Evolutionary conservation across 2,888 invertebrate genomes (phyloP).

Genomic region (Thymelicus lineola): DNA sequence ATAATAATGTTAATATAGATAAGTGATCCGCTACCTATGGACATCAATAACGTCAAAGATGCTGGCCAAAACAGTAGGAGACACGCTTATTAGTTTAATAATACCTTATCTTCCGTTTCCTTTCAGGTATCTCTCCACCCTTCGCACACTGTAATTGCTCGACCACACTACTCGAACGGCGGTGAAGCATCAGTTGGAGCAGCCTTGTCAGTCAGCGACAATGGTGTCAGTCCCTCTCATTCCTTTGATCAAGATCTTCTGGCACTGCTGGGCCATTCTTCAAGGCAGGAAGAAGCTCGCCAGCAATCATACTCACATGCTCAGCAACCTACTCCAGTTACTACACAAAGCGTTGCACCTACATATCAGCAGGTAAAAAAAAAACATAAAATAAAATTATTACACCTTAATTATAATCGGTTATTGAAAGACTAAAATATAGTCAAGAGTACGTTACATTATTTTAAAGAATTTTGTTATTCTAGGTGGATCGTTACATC

Average conservation of each 20-base stretch:
- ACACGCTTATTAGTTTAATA: no score
- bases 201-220: constrained; percentile 75
- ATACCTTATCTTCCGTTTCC: neutral
- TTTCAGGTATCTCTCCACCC: constrained; percentile 69
- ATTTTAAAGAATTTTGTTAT: constrained; percentile 40
- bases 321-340: constrained; percentile 50
- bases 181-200: constrained; percentile 80
- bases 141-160: constrained; percentile 76
- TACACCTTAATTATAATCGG: no score
- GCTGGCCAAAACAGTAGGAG: no score
- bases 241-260: constrained; percentile 69
- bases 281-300: constrained; percentile 62
- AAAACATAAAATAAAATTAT: neutral
- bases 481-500: constrained; percentile 76
- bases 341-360: constrained; percentile 46
- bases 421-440: no score
- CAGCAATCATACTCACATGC: constrained; percentile 57
- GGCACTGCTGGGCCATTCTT: constrained; percentile 65
- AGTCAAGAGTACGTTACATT: neutral
- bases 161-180: constrained; percentile 72
- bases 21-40: no score
- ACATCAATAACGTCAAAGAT: no score
- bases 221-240: constrained; percentile 57
- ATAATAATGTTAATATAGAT: no score
- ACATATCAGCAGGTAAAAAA: constrained; percentile 57